Conservation (phyloP, 2,888 invertebrate species). For the Acleris cristana region DNA sequence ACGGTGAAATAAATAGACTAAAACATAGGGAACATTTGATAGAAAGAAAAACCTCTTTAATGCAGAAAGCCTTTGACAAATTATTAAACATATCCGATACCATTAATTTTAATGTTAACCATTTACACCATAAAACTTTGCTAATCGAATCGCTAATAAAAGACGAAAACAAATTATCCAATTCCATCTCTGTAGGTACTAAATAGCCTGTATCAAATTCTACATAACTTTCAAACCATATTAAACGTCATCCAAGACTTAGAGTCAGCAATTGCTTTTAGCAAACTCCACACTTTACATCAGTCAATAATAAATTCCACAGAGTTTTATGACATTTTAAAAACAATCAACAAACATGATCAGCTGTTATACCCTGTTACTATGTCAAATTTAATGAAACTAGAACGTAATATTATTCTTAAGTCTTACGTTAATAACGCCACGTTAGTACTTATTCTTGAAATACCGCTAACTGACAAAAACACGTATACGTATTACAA, state of each 20-base stretch:
- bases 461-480: constrained; percentile 5
- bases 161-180: too few relatives aligned
- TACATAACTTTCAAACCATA: constrained; percentile 37
- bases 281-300: constrained; percentile 32
- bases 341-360: constrained; percentile 21
- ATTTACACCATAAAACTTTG: too few relatives aligned
- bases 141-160: too few relatives aligned
- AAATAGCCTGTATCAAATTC: constrained; percentile 31
- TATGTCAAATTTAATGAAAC: constrained; percentile 27
- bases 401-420: constrained; percentile 33
- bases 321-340: constrained; percentile 24
- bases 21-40: constrained; percentile 22
- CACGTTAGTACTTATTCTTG: constrained; percentile 14
- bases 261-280: constrained; percentile 39
- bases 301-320: constrained; percentile 37
- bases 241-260: constrained; percentile 29
- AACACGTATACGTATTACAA: constrained; percentile 21
- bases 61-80: constrained; percentile 19
- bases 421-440: constrained; percentile 27
- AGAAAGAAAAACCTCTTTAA: constrained; percentile 25
- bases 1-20: constrained; percentile 25
- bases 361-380: constrained; percentile 16
- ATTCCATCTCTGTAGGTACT: too few relatives aligned
- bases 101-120: constrained; percentile 26
- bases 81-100: constrained; percentile 27